Conservation (phyloP, 92 coral and sea anemone genomes). For the Umimayanthus kanabou region DNA sequence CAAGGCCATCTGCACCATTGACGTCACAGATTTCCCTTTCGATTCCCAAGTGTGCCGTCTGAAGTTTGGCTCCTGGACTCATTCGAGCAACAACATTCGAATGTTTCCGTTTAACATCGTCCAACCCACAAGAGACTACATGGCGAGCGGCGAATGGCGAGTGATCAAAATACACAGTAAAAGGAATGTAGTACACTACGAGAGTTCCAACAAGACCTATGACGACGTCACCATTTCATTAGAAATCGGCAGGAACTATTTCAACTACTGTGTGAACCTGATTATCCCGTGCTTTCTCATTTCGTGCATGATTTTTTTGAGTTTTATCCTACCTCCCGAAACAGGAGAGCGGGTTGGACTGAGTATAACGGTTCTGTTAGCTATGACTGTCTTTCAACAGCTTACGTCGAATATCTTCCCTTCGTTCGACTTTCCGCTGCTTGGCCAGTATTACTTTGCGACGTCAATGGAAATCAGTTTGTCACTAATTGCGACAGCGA, state of each 20-base stretch:
- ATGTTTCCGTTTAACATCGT: constrained; percentile 29
- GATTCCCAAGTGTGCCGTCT: constrained; percentile 58
- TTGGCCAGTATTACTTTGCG: constrained; percentile 84
- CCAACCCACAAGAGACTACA: constrained; percentile 49
- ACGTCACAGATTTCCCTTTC: constrained; percentile 69
- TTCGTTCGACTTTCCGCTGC: constrained; percentile 76
- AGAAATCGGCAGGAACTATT: constrained; percentile 55
- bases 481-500: constrained; percentile 69
- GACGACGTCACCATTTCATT: constrained; percentile 67
- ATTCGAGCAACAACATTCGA: constrained; percentile 30
- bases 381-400: constrained; percentile 90
- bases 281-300: constrained; percentile 78
- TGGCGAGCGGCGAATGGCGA: constrained; percentile 78
- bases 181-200: constrained; percentile 39
- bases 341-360: constrained; percentile 79
- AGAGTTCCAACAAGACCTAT: neutral
- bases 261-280: constrained; percentile 62
- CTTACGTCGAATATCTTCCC: constrained; percentile 81
- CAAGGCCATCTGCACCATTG: constrained; percentile 54
- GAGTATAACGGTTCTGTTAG: constrained; percentile 77
- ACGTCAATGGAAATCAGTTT: constrained; percentile 73
- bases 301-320: constrained; percentile 77
- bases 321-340: constrained; percentile 81
- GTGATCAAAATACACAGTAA: constrained; percentile 12
- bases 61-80: constrained; percentile 73